Evolutionary conservation across 35 echinoderm and acorn worm species (phyloP), one percentile per base, ranked within the genome.

Genomic region (Stichopus chloronotus): DNA sequence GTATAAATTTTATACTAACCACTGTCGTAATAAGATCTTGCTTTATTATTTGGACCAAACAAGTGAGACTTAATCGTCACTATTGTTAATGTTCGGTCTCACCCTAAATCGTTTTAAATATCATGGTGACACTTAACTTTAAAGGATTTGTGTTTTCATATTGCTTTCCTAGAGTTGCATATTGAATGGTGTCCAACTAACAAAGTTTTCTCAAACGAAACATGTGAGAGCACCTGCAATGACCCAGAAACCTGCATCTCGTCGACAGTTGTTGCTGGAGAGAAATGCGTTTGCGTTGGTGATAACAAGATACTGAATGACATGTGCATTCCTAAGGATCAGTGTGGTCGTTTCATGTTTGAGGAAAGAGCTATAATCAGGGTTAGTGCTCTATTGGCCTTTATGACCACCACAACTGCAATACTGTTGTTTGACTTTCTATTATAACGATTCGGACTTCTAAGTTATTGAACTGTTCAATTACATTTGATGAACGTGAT

Each of bases 311-410:
- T 72, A 19, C 68, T 19, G 68, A n/a, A 6, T 16, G 68, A 72
- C 5, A 43, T 54, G 55, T 90, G 23, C 55, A 87, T 87, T 59
- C 83, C 52, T 87, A 7, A 20, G 55, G 52, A 87, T 9, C 30
- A 87, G 8, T 87, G 83, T 58, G 55, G 83, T 12, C 58, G 83
- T 59, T 87, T 87, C 24, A 23, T n/a, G 4, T 13, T n/a, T 72
- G 68, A 72, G 14, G 21, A 72, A n/a, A n/a, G 68, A 19, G 21
- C 10, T 72, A n/a, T 72, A 72, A 19, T 72, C 16, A 72, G 10
- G 68, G 68, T 72, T n/a, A 72, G 68, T 72, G 21, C 21, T 19
- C 68, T n/a, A 5, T 72, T 72, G 6, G 16, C 6, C 14, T 72
- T 3, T 72, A n/a, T n/a, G n/a, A n/a, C n/a, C n/a, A 16, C 21